Conservation (phyloP, 2,888 invertebrate genomes). For the Polymixis lichenea region DNA sequence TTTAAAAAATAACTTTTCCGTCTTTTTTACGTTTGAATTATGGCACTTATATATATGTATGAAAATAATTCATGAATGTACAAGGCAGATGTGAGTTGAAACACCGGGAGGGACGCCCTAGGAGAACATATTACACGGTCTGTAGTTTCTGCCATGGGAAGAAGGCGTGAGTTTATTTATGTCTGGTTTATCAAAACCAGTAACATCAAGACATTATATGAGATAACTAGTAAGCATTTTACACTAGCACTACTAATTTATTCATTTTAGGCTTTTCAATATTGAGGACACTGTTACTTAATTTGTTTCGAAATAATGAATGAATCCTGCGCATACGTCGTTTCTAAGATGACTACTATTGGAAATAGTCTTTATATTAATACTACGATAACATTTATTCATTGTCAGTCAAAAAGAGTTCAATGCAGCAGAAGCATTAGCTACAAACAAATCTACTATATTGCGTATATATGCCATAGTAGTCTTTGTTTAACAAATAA, state of each 20-base stretch:
- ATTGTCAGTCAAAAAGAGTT: neutral
- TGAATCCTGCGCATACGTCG: neutral
- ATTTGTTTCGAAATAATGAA: neutral
- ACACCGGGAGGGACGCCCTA: too few relatives aligned
- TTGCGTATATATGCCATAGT: neutral
- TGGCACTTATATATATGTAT: neutral
- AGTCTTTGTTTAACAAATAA: constrained; percentile 10
- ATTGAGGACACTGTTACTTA: too few relatives aligned
- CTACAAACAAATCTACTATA: neutral
- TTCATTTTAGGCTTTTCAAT: too few relatives aligned
- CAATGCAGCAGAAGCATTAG: neutral
- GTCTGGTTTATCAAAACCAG: neutral
- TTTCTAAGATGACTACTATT: neutral
- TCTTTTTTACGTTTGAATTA: too few relatives aligned
- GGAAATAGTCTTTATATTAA: neutral
- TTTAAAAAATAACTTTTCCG: too few relatives aligned
- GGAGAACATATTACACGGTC: too few relatives aligned
- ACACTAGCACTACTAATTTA: neutral
- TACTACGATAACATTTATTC: neutral
- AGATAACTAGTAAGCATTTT: neutral
- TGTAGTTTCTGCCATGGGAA: too few relatives aligned
- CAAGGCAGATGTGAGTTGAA: too few relatives aligned
- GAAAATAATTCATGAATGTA: neutral
- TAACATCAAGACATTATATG: neutral
- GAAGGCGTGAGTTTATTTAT: too few relatives aligned